A percentile compares a stretch with the other conserved stretches of the same genome.
Conservation (phyloP, 2,797 vertebrate genomes). For the Gephyroberyx darwinii region DNA sequence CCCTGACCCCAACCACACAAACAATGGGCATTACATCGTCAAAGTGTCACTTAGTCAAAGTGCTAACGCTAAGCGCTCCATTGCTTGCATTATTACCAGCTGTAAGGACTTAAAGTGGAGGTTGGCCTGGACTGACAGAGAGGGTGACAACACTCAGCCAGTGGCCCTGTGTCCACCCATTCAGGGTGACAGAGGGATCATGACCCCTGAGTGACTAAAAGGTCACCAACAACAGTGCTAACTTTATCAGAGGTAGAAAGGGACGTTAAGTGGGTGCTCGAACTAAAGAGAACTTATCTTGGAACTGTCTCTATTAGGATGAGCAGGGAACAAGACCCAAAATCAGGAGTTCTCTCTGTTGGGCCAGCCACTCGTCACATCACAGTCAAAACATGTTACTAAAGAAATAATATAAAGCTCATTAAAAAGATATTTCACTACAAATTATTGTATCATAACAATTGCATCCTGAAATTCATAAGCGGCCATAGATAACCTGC, state of each 20-base stretch:
- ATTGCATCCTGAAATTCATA: background rate
- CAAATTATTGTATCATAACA: background rate
- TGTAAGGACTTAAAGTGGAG: slow-evolving; percentile 66
- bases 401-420: too few species aligned
- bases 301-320: slow-evolving; percentile 27
- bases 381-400: background rate
- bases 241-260: slow-evolving; percentile 45
- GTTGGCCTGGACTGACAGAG: slow-evolving; percentile 48
- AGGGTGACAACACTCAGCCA: slow-evolving; percentile 66
- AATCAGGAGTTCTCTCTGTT: slow-evolving; percentile 1
- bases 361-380: background rate
- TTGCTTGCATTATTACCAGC: slow-evolving; percentile 68
- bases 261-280: slow-evolving; percentile 49
- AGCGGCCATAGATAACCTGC: background rate
- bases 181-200: slow-evolving; percentile 67
- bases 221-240: slow-evolving; percentile 54
- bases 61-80: slow-evolving; percentile 58
- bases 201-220: slow-evolving; percentile 62
- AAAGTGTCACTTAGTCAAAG: slow-evolving; percentile 70
- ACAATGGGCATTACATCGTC: slow-evolving; percentile 69
- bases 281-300: slow-evolving; percentile 47
- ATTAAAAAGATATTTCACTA: background rate
- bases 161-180: slow-evolving; percentile 70
- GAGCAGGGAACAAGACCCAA: background rate
- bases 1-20: slow-evolving; percentile 64